Evolutionary conservation across 2,888 invertebrate species (phyloP), one percentile per base, ranked within the genome.

Genomic region (Hofmannophila pseudospretella): DNA sequence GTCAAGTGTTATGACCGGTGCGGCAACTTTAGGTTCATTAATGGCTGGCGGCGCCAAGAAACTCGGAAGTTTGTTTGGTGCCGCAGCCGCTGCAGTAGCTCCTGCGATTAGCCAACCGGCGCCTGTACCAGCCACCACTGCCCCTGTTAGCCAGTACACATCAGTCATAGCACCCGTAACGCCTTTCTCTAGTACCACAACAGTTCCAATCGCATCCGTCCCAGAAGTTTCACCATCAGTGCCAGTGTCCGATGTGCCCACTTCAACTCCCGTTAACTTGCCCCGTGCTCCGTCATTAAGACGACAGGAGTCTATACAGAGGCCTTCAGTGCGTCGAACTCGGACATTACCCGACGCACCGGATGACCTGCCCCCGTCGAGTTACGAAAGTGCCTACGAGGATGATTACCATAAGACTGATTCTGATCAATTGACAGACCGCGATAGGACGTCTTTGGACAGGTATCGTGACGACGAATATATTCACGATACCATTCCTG

Each of bases 341-440:
- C 71, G 85, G 49, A 86, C 85, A 34, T 67, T 86, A 54, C 86
- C 86, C 33, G 86, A 85, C 51, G 86, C 86, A 43, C 86, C 86
- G 31, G 85, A 85, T 44, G 85, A 85, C 44, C 67, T 77, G 61
- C 45, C 58, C 51, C 68, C 73, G 61, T 69, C 72, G 49, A 75
- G 76, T 69, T 82, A 76, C 55, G 85, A 85, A 82, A 84, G 85
- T 85, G 85, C 85, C 85, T 86, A 84, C 70, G 86, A 86, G 51
- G 82, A 85, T 54, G 85, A 86, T 72, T 84, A 82, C 64, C 55
- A 84, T 75, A 84, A 85, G 85, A 84, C 86, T 85, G 85, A 84
- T 67, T 73, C 72, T 55, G 82, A 85, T 72, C 78, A 78, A 79
- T 54, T 61, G 54, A 67, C 66, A 58, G 82, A 84, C 45, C 74